Conservation (phyloP, 53 echinoderm and acorn worm species). For the Crossaster papposus region DNA sequence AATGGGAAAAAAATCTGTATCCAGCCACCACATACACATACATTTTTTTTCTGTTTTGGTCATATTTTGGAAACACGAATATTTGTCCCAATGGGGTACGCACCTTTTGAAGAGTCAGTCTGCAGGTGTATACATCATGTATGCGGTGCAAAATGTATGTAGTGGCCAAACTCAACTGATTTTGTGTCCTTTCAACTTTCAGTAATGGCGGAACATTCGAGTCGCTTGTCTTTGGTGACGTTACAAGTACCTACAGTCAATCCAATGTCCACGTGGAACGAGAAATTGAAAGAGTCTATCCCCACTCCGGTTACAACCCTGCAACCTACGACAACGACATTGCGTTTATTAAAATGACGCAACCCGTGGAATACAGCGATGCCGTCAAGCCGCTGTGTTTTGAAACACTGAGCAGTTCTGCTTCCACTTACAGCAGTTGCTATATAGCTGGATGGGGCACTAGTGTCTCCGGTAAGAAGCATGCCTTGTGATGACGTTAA, state of each 20-base stretch:
- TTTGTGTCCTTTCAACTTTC: background rate
- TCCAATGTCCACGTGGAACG: constrained; percentile 30
- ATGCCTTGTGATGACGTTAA: background rate
- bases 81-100: too few species aligned
- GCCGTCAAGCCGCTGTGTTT: constrained; percentile 74
- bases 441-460: constrained; percentile 87
- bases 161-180: background rate
- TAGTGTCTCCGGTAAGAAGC: background rate
- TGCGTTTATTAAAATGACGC: constrained; percentile 66
- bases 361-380: constrained; percentile 63
- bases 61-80: too few species aligned
- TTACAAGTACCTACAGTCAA: constrained; percentile 49
- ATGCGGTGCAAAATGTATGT: background rate
- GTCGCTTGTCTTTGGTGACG: constrained; percentile 39
- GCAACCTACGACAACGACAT: constrained; percentile 70
- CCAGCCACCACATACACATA: too few species aligned
- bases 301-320: constrained; percentile 66
- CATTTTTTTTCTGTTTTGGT: too few species aligned
- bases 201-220: constrained; percentile 16
- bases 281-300: constrained; percentile 24
- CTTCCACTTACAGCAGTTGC: constrained; percentile 32
- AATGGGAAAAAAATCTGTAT: too few species aligned
- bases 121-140: too few species aligned
- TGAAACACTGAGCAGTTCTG: background rate
- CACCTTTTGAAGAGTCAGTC: too few species aligned